Base-by-base conservation (phyloP, 2,113 vertebrate genomes). In the Dipodomys stephensi region DNA sequence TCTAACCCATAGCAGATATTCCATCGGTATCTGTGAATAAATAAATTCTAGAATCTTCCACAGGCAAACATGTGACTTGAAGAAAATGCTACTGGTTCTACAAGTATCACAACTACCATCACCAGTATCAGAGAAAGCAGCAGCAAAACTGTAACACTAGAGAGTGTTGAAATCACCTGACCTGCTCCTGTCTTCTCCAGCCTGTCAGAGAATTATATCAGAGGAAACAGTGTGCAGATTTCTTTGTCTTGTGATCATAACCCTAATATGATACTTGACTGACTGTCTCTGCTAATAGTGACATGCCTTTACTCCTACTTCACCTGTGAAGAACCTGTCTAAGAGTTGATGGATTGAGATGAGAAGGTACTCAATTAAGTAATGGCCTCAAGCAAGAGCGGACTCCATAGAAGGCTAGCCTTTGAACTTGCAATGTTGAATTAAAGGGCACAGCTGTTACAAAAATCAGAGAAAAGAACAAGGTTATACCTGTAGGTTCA, bases 331-430 rank as follows among this genome's bases (percentile, higher is more conserved):
- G 94, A 92, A 87, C 88, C 77, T 95, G 90, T 96, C 92, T 96
- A 72, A 84, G 68, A 95, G 74, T 62, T 95, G 95, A 95, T 96
- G 77, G 91, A 89, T 97, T 83, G 95, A 82, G 83, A 92, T 0
- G 10, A 85, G 78, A 96, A 64, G 80, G 83, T 81, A 91, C 76
- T 92, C 97, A 97, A 97, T 97, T 96, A 97, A 94, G 73, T 96
- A 96, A 94, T 87, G 95, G 95, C 95, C 92, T 97, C 95, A 72
- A 97, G 97, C 94, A 95, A 92, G 80, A 96, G 81, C 2, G 5
- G 89, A 93, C 91, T 91, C 53, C 23, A 73, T 88, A 91, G 96
- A 95, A 89, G 76, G 89, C 73, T 89, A 0, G n/a, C 83, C 88
- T 95, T 96, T 96, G 95, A 97, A 96, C 95, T 95, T 46, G 77